Conservation (phyloP, 2,113 vertebrate genomes). For the Spheniscus mendiculus region DNA sequence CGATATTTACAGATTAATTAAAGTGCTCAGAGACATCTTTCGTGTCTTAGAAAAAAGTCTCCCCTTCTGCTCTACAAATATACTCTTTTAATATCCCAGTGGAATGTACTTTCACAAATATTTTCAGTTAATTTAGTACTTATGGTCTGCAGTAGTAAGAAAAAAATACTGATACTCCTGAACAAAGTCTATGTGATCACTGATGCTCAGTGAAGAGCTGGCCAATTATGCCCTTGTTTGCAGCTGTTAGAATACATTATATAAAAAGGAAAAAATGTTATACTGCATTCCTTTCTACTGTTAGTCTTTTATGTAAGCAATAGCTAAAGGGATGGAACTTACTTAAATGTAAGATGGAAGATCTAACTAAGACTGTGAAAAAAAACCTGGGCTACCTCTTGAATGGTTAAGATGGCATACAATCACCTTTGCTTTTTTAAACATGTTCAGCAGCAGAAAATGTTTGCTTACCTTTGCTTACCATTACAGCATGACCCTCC, state of each 20-base stretch:
- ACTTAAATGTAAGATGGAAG: not conserved
- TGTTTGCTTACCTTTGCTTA: not conserved
- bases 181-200: not conserved
- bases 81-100: not conserved
- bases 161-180: not conserved
- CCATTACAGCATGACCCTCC: not conserved
- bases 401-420: not conserved
- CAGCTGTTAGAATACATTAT: not conserved
- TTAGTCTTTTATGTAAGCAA: not conserved
- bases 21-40: conserved; percentile 12
- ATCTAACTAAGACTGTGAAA: not conserved
- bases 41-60: not conserved
- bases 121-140: not conserved
- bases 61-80: not conserved
- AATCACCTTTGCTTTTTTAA: not conserved
- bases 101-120: conserved; percentile 21
- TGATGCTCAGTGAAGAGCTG: not conserved
- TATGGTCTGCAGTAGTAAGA: not conserved
- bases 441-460: not conserved
- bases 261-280: not conserved
- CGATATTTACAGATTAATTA: conserved; percentile 37
- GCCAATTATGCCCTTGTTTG: not conserved
- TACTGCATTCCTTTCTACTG: not conserved
- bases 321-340: not conserved
- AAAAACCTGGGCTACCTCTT: not conserved